A percentile compares a stretch with the other conserved stretches of the same genome.
These are phyloP conservation scores for Heterodera carotae DNA, from an alignment of 1,140 invertebrate species.

Conservation along the genomic window DNA sequence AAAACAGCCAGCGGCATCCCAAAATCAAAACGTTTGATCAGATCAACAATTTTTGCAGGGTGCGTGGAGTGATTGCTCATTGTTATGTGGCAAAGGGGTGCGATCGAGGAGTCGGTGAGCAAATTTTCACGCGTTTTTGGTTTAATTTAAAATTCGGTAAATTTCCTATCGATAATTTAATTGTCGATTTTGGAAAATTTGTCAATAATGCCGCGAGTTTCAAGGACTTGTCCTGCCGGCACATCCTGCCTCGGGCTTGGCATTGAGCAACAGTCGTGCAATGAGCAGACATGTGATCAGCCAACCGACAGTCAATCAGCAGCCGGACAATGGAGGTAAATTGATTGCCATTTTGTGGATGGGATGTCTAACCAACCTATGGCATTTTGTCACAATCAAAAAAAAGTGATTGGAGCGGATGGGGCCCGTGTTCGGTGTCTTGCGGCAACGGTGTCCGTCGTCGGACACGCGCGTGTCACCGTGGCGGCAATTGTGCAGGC, in stretches of 20 bases:
- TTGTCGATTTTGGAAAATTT: too few species aligned
- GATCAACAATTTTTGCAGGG: constrained; percentile 14
- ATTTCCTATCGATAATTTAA: too few species aligned
- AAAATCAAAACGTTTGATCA: constrained; percentile 66
- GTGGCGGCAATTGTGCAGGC: constrained; percentile 62
- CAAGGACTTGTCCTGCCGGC: constrained; percentile 36
- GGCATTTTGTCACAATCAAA: constrained; percentile 29
- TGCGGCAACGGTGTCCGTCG: constrained; percentile 61
- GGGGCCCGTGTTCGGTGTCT: constrained; percentile 44
- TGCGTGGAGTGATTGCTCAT: constrained; percentile 70
- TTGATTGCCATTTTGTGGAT: constrained; percentile 45
- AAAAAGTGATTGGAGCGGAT: constrained; percentile 54
- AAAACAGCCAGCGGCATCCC: background rate
- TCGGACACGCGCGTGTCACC: constrained; percentile 59
- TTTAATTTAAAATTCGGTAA: too few species aligned
- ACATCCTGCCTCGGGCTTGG: constrained; percentile 45
- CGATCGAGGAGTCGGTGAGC: constrained; percentile 64
- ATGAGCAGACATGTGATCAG: constrained; percentile 58
- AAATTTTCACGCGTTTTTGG: too few species aligned
- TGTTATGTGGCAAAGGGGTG: constrained; percentile 71
- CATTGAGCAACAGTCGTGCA: constrained; percentile 61
- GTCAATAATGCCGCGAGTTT: background rate
- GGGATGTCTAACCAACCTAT: constrained; percentile 9
- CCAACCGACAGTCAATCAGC: background rate
- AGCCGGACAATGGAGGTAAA: constrained; percentile 47